Conservation (phyloP, 2,113 vertebrate genomes). For the Muscicapa adusta region DNA sequence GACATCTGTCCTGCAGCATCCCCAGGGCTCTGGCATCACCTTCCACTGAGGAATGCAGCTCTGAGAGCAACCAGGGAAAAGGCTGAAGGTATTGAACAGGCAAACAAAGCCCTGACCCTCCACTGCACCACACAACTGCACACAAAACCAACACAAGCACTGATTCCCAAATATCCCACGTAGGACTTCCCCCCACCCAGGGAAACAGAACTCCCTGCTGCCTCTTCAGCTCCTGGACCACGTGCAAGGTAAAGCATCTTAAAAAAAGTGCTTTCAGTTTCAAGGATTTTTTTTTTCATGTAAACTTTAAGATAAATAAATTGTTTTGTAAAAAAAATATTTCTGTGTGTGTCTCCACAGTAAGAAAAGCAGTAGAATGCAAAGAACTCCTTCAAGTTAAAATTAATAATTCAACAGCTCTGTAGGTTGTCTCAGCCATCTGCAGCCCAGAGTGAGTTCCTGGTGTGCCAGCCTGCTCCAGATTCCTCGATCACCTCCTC, state of each 20-base stretch:
- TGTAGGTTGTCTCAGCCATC: constrained; percentile 41
- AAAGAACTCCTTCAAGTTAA: background rate
- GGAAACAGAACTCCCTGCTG: background rate
- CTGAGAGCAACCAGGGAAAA: background rate
- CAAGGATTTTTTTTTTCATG: background rate
- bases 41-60: rapidly evolving
- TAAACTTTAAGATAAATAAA: background rate
- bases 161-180: rapidly evolving
- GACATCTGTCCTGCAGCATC: rapidly evolving
- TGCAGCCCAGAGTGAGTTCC: background rate
- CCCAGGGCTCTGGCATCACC: background rate
- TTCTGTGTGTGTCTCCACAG: background rate
- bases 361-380: background rate
- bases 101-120: background rate
- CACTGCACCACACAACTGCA: no score
- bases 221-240: background rate
- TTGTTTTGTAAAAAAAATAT: background rate
- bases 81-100: background rate
- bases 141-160: rapidly evolving
- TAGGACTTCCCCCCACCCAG: rapidly evolving
- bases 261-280: background rate
- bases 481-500: background rate
- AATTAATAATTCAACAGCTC: constrained; percentile 42
- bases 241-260: background rate
- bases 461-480: background rate